These are phyloP conservation scores for Tor tambroides DNA, from an alignment of 2,113 vertebrate species.

Conservation along the genomic window DNA sequence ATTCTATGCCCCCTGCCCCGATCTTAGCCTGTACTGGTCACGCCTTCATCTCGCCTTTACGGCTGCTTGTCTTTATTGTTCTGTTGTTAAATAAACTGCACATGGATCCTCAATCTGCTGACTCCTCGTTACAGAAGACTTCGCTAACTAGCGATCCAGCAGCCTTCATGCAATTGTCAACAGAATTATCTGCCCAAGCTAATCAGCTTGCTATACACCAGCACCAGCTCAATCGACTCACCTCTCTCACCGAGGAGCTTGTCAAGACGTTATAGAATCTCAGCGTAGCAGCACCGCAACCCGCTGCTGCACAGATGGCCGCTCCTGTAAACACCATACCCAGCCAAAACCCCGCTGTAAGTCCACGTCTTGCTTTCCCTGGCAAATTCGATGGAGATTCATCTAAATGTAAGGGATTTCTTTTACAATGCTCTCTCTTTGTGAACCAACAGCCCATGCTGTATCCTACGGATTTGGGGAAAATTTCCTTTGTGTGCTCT, in stretches of 20 bases:
- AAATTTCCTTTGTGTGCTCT: not conserved
- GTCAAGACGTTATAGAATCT: not conserved
- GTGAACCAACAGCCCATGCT: not conserved
- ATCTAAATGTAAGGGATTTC: not conserved
- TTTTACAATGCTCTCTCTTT: not conserved
- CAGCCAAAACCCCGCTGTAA: not conserved
- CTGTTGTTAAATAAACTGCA: too few relatives aligned
- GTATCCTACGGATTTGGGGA: not conserved
- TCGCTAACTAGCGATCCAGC: too few relatives aligned
- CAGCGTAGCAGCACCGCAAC: not conserved
- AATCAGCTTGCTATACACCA: not conserved
- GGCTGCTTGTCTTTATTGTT: too few relatives aligned
- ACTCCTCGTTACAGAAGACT: too few relatives aligned
- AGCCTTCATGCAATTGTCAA: not conserved
- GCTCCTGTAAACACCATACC: too few relatives aligned
- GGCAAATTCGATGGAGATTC: not conserved
- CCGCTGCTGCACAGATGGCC: too few relatives aligned
- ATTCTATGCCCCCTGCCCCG: too few relatives aligned
- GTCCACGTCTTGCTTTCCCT: not conserved
- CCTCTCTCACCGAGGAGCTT: not conserved
- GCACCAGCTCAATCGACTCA: not conserved
- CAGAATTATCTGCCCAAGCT: not conserved
- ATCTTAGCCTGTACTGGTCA: too few relatives aligned
- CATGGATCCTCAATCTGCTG: too few relatives aligned
- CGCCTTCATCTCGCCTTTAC: too few relatives aligned